Conservation (phyloP, 2,888 invertebrate genomes). For the Drosophila infuscata region DNA sequence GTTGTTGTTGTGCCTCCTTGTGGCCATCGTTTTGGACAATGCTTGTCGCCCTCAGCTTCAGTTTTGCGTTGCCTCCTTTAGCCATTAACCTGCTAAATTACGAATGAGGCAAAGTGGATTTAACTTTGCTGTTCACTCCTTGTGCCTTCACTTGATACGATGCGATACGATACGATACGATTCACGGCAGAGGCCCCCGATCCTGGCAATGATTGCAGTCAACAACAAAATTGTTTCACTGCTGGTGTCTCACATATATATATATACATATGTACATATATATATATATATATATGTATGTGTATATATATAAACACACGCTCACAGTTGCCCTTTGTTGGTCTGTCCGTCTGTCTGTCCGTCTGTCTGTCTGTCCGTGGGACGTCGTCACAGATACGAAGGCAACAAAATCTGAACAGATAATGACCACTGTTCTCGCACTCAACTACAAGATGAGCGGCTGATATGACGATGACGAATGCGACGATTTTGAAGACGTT, state of each 20-base stretch:
- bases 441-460: constrained; percentile 77
- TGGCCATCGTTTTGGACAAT: constrained; percentile 50
- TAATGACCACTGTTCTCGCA: constrained; percentile 79
- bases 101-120: constrained; percentile 78
- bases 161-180: constrained; percentile 13
- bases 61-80: constrained; percentile 60
- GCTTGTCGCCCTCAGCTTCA: constrained; percentile 67
- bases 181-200: constrained; percentile 47
- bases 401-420: constrained; percentile 75
- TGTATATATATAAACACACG: background rate
- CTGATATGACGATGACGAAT: constrained; percentile 78
- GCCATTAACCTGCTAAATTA: constrained; percentile 77
- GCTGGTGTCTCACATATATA: constrained; percentile 31
- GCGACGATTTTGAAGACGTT: constrained; percentile 74
- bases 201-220: constrained; percentile 77
- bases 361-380: constrained; percentile 15
- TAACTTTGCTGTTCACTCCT: constrained; percentile 47
- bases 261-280: constrained; percentile 3
- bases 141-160: constrained; percentile 39
- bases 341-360: constrained; percentile 11
- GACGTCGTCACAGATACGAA: constrained; percentile 59
- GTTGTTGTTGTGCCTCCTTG: constrained; percentile 24
- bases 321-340: constrained; percentile 28
- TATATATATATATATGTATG: background rate
- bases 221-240: constrained; percentile 73